Evolutionary conservation across 2,888 invertebrate species (phyloP), one percentile per base, ranked within the genome.

Genomic region (Argyresthia goedartella): DNA sequence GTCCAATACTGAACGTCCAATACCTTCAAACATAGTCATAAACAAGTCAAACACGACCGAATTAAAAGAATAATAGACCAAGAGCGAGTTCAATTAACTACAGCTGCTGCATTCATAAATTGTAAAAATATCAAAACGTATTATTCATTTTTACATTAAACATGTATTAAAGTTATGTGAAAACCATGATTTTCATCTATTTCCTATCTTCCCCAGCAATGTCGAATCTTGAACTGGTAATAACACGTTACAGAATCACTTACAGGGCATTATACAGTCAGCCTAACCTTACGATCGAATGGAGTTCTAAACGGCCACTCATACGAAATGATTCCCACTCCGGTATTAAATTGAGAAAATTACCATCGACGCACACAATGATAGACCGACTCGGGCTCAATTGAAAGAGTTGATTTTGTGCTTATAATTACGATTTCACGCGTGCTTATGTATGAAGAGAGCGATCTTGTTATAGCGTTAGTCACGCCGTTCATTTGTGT

Each of bases 351-450:
- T 52, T 33, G 52, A 52, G 52, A 34, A 48, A 52, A 52, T 52
- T 52, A 52, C 52, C 51, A 46, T 46, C 51, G 25, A 36, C 13
- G 33, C 52, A 35, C 42, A 45, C 47, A 48, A 48, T 52, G 34
- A 52, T 52, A 54, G 53, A 58, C 60, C 56, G 57, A 60, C 59
- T 56, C 52, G 53, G 57, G 57, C 54, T 60, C 56, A 63, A 70
- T 68, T 64, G 63, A 66, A 69, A 66, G 54, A 63, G 64, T 59
- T 64, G 55, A 55, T 61, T 66, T 73, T 75, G 72, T 72, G 66
- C 71, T 74, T 64, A 75, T 81, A 81, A 81, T 81, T 73, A 81
- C 69, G 75, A 80, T 81, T 82, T 82, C 80, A 84, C 79, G 81
- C 79, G 68, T 75, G 69, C 69, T 81, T 75, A 76, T 49, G 51